A percentile compares a stretch with the other conserved stretches of the same genome.
Conservation (phyloP, 2,888 invertebrate species). For the Exephanes ischioxanthus region DNA sequence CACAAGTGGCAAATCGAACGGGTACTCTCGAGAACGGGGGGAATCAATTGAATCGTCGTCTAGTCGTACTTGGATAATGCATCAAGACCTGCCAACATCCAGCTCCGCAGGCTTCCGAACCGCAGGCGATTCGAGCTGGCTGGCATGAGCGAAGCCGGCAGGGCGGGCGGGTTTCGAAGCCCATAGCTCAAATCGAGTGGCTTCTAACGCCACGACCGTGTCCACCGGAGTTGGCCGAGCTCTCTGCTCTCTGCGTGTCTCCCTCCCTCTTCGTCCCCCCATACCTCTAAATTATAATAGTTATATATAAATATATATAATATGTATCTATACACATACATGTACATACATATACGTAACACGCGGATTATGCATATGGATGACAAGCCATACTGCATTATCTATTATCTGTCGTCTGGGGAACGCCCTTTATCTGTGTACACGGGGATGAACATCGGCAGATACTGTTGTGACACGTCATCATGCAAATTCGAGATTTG, state of each 20-base stretch:
- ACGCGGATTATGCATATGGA: slow-evolving; percentile 61
- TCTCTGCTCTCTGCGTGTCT: slow-evolving; percentile 4
- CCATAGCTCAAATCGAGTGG: slow-evolving; percentile 74
- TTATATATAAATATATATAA: slow-evolving; percentile 34
- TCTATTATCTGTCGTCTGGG: slow-evolving; percentile 59
- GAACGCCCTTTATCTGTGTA: slow-evolving; percentile 60
- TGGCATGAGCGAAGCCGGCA: slow-evolving; percentile 25
- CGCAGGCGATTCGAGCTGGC: slow-evolving; percentile 21
- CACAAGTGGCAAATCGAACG: slow-evolving; percentile 74
- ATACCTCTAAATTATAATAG: slow-evolving; percentile 56
- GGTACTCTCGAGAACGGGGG: slow-evolving; percentile 62
- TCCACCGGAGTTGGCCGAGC: slow-evolving; percentile 54
- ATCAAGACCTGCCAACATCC: slow-evolving; percentile 75
- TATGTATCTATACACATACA: background rate
- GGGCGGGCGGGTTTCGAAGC: slow-evolving; percentile 46
- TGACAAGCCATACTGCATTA: slow-evolving; percentile 50
- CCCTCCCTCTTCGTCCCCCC: background rate
- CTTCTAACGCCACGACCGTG: slow-evolving; percentile 70
- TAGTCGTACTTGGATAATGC: slow-evolving; percentile 71
- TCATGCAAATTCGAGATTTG: slow-evolving; percentile 30
- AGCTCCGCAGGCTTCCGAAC: slow-evolving; percentile 47
- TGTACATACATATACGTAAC: background rate
- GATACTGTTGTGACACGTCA: slow-evolving; percentile 40
- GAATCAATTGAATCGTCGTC: slow-evolving; percentile 67
- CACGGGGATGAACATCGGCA: slow-evolving; percentile 34